Evolutionary conservation across 2,113 vertebrate species (phyloP).

Genomic region (Egretta garzetta): DNA sequence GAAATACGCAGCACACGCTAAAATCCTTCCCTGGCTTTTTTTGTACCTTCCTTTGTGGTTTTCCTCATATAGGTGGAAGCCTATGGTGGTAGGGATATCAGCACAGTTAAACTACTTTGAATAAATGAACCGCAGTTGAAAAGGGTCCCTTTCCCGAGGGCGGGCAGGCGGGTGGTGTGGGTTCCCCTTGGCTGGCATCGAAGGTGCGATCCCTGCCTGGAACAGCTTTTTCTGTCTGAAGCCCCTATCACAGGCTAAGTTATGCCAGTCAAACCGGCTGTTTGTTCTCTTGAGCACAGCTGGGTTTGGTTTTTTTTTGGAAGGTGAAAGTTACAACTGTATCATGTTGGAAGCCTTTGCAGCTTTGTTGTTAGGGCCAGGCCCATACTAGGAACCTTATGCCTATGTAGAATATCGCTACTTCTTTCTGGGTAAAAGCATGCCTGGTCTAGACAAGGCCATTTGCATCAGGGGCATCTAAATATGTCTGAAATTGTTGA

Average conservation of each 20-base stretch:
- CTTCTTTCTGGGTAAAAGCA: neutral
- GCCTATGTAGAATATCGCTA: neutral
- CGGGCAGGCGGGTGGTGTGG: accelerated
- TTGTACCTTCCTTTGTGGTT: neutral
- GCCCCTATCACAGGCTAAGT: neutral
- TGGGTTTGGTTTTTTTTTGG: neutral
- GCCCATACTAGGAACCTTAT: neutral
- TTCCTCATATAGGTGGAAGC: neutral
- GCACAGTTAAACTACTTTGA: neutral
- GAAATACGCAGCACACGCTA: accelerated
- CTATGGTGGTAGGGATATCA: neutral
- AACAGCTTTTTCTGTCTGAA: neutral
- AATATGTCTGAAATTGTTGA: neutral
- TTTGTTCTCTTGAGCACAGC: neutral
- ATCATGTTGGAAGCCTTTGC: neutral
- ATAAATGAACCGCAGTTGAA: neutral
- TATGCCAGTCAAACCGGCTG: neutral
- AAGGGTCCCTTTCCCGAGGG: neutral
- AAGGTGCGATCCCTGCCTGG: neutral
- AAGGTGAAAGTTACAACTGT: neutral
- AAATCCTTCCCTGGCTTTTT: neutral
- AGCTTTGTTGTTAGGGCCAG: neutral
- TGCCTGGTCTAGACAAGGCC: neutral
- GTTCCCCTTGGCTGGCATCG: accelerated
- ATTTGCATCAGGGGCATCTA: neutral